phyloP scores from a whole-genome alignment of 1,140 invertebrate genomes.

The Portunus trituberculatus region DNA sequence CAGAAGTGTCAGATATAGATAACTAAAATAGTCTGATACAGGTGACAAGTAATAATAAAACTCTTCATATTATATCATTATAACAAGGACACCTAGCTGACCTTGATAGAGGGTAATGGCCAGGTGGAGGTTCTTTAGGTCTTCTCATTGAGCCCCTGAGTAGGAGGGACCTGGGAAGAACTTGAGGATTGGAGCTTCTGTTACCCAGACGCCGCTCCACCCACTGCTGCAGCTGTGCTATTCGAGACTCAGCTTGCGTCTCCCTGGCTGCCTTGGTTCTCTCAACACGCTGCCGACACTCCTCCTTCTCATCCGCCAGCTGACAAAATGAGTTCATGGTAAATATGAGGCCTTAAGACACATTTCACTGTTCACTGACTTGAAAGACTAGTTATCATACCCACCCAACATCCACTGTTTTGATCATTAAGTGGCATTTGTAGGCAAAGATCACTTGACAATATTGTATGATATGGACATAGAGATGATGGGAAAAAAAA shows the following conservation, averaged over 20 bases:
- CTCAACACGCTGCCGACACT: constrained; percentile 78
- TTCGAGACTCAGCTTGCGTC: constrained; percentile 85
- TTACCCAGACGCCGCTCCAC: constrained; percentile 79
- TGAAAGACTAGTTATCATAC: not conserved
- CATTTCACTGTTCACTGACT: not conserved
- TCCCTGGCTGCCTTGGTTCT: constrained; percentile 84
- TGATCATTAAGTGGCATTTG: no score
- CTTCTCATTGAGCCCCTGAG: constrained; percentile 66
- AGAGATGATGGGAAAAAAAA: no score
- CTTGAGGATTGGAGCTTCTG: constrained; percentile 27
- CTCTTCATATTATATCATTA: no score
- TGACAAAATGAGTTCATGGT: not conserved
- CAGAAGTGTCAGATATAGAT: no score
- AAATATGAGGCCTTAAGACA: not conserved
- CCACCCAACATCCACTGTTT: no score
- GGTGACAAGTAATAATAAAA: not conserved
- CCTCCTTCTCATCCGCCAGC: constrained; percentile 71
- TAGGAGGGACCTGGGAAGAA: constrained; percentile 53
- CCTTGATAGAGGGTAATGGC: constrained; percentile 70
- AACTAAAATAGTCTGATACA: not conserved
- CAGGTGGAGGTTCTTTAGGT: constrained; percentile 59
- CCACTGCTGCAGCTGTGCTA: constrained; percentile 86
- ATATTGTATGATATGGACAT: no score
- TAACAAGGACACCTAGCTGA: not conserved
- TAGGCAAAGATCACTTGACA: no score